Evolutionary conservation across 2,888 invertebrate genomes (phyloP).

Genomic region (Hirtodrosophila confusa): DNA sequence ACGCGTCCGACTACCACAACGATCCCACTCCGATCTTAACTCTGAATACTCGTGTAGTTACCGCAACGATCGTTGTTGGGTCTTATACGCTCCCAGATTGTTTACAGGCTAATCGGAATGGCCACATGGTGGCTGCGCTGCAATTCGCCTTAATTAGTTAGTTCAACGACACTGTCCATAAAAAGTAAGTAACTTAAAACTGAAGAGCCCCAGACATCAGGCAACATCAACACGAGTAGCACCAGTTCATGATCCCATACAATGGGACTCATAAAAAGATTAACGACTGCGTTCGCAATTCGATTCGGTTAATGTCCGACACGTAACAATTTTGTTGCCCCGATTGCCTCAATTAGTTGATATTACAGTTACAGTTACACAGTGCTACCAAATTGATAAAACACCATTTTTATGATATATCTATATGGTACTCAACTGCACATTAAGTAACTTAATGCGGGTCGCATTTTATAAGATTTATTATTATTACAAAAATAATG

Average conservation of each 20-base stretch:
- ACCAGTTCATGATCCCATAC: slow-evolving; percentile 37
- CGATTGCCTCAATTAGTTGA: slow-evolving; percentile 51
- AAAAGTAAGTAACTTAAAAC: slow-evolving; percentile 33
- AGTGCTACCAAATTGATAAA: slow-evolving; percentile 3
- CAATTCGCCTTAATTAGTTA: slow-evolving; percentile 58
- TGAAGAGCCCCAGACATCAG: slow-evolving; percentile 25
- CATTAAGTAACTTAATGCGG: no score
- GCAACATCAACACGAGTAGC: slow-evolving; percentile 46
- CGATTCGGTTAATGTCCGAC: slow-evolving; percentile 47
- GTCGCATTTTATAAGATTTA: no score
- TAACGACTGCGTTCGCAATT: slow-evolving; percentile 54
- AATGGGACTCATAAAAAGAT: slow-evolving; percentile 54
- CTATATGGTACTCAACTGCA: no score
- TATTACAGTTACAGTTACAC: slow-evolving; percentile 18
- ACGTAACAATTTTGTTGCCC: slow-evolving; percentile 54
- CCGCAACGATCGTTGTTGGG: slow-evolving; percentile 39
- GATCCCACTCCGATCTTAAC: slow-evolving; percentile 6
- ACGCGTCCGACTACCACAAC: slow-evolving; percentile 46
- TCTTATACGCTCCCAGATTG: slow-evolving; percentile 30
- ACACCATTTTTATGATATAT: neutral
- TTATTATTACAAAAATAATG: neutral
- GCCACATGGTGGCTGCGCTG: slow-evolving; percentile 11
- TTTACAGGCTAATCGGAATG: slow-evolving; percentile 11
- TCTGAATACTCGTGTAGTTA: neutral
- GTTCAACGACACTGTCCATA: slow-evolving; percentile 54